Evolutionary conservation across 2,888 invertebrate genomes (phyloP), one percentile per base, ranked within the genome.

Genomic region (Epirrhoe alternata): DNA sequence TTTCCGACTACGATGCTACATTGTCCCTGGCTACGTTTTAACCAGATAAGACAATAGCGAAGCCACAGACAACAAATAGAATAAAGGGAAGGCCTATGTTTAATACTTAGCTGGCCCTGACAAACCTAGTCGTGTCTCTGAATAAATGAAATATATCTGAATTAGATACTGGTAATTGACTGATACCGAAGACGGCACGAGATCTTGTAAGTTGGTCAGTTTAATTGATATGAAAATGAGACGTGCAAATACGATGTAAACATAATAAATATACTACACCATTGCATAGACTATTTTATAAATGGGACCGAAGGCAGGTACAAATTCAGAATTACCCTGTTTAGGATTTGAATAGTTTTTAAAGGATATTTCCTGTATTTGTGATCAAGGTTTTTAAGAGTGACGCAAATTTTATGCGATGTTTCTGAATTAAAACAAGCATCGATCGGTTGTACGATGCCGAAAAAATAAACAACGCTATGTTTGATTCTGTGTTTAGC

Each of bases 401-500:
- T 83, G 88, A 86, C 85, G 85, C 76, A 78, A 70, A 81, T 84
- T 86, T 86, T 82, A 83, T 79, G 75, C 75, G 74, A 76, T 77
- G 75, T 76, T 75, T 82, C 77, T 70, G 75, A 77, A 77, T 82
- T 73, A 80, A 85, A 88, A 83, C 82, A 83, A 84, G 82, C 80
- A 74, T 73, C 77, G 76, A 58, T 50, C 52, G 59, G 52, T n/a
- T 52, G 30, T 78, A 77, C 80, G 82, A 82, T 77, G 79, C 64
- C 77, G 79, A 71, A 76, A 82, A 84, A 87, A 88, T 84, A 89
- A 89, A 89, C 86, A 86, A 74, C 72, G 76, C 80, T 77, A 78
- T 74, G 71, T 74, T 74, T 68, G 69, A 72, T 47, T 47, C 70
- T 73, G 72, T 65, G 71, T 71, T 38, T 69, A 74, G 69, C 68